Evolutionary conservation across 2,797 vertebrate genomes (phyloP), one percentile per base, ranked within the genome.

Genomic region (Galaxias olidus): DNA sequence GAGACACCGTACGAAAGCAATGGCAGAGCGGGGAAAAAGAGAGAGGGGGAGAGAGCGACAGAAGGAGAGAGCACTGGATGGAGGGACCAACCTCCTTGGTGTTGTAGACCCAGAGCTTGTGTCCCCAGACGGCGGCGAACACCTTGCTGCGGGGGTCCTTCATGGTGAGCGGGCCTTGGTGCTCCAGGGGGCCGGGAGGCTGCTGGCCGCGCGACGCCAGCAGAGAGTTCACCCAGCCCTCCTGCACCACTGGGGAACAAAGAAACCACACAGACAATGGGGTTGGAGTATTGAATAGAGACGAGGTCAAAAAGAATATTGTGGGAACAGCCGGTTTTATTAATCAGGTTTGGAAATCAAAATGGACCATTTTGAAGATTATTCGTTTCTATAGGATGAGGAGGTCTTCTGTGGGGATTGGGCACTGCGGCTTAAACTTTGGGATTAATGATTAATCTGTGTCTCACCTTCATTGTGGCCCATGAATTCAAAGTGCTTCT

Each of bases 401-500:
- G 9, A 13, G 45, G 3, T 30, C 30, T 30, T 2, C 30, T 6
- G 30, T 30, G 30, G 30, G 30, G 30, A 30, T 6, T 46, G 45
- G 13, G 17, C 10, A 53, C 15, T 2, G 18, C 0, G 7, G 49
- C 13, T 1, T 5, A 5, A 15, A 9, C 50, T 10, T 15, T 8
- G 14, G 6, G 15, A 10, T 19, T 7, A 11, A 19, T 30, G n/a
- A 48, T 17, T 13, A 0, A 8, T 15, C 13, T 13, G 13, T 18
- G 8, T 48, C 70, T 76, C 61, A 93, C 91, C 90, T 0, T 88
- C 78, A 41, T 4, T 91, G 51, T 90, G 85, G 68, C 90, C 91
- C 91, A 92, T 88, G 79, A 93, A 93, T 61, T 93, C 91, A 40
- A 90, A 90, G 59, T 78, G 87, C 77, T 91, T 93, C 80, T 91